These are phyloP conservation scores for Lagorchestes hirsutus DNA, from an alignment of 2,797 vertebrate species.

Conservation along the genomic window DNA sequence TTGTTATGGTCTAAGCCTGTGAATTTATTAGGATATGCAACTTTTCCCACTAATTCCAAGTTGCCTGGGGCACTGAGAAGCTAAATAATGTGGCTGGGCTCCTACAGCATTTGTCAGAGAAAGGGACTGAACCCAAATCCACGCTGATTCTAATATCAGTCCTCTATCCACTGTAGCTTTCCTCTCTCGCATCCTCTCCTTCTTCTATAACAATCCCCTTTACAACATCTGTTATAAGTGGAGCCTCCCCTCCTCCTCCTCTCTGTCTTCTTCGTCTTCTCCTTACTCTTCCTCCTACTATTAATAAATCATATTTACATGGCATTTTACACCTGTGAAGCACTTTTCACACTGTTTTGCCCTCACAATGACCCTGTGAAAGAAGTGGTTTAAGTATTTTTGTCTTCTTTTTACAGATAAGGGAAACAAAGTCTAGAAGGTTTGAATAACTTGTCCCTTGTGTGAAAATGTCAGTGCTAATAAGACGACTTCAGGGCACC, in stretches of 20 bases:
- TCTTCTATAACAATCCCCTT: not conserved
- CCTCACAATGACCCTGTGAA: not conserved
- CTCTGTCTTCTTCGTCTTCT: not conserved
- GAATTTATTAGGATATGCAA: not conserved
- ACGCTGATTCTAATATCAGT: not conserved
- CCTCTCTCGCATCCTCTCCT: not conserved
- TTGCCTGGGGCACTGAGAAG: not conserved
- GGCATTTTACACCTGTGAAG: not conserved
- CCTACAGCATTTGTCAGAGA: not conserved
- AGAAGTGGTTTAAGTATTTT: not conserved
- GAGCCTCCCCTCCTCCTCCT: not conserved
- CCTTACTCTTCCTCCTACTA: not conserved
- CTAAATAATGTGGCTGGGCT: not conserved
- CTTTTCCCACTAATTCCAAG: not conserved
- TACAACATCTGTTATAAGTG: not conserved
- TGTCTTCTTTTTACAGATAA: not conserved
- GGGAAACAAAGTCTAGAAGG: not conserved
- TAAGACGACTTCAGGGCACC: not conserved
- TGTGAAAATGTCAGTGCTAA: not conserved
- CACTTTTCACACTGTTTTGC: not conserved
- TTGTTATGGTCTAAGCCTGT: not conserved
- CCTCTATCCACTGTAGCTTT: not conserved
- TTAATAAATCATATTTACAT: not conserved
- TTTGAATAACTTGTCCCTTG: not conserved
- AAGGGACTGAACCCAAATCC: not conserved